These are phyloP conservation scores for Mesoclemmys tuberculata DNA, from an alignment of 2,113 vertebrate genomes.

Conservation along the genomic window DNA sequence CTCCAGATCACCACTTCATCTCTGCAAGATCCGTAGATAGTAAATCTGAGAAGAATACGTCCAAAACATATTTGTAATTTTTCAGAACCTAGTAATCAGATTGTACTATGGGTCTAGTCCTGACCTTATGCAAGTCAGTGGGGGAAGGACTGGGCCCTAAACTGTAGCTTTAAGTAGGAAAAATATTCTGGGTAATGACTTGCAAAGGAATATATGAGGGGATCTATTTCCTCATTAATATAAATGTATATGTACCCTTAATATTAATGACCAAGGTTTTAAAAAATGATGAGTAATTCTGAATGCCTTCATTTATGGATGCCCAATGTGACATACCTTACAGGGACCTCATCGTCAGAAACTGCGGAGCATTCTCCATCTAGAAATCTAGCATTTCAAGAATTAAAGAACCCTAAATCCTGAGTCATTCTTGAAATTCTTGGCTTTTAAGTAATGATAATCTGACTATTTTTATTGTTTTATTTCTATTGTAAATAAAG, in stretches of 20 bases:
- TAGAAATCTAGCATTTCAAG: background rate
- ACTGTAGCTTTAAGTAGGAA: background rate
- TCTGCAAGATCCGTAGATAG: background rate
- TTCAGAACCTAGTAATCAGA: background rate
- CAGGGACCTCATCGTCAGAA: background rate
- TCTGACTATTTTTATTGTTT: background rate
- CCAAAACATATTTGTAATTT: background rate
- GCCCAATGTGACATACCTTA: background rate
- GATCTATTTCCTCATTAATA: background rate
- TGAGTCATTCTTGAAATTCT: background rate
- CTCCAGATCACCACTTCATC: background rate
- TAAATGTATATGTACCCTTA: background rate
- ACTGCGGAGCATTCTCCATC: background rate
- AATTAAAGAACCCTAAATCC: background rate
- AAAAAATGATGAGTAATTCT: background rate
- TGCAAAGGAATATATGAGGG: background rate
- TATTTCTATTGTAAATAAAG: background rate
- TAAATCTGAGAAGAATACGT: background rate
- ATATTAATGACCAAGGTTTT: background rate
- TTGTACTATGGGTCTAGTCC: background rate
- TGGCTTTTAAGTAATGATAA: background rate
- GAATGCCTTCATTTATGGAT: background rate
- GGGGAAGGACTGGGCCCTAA: background rate
- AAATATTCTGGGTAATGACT: background rate
- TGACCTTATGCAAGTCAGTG: background rate